Conservation (phyloP, 2,797 vertebrate genomes). For the Cephalopachus bancanus region DNA sequence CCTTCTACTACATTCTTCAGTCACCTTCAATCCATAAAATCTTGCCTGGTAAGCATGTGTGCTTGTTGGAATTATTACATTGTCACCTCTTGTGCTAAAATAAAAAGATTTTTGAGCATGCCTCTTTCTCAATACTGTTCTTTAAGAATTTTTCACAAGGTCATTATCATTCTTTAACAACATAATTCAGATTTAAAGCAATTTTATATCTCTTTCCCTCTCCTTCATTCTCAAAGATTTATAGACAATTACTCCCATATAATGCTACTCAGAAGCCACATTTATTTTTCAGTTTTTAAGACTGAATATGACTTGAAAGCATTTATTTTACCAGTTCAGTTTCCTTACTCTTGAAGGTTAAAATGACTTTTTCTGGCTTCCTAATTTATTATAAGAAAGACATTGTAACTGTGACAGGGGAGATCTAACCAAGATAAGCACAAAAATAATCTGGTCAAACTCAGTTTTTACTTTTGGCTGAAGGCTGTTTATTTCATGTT, state of each 20-base stretch:
- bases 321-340: background rate
- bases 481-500: conserved; percentile 45
- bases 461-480: conserved; percentile 26
- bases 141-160: conserved; percentile 32
- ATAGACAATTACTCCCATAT: background rate
- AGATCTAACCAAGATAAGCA: conserved; percentile 50
- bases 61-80: background rate
- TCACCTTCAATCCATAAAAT: background rate
- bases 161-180: background rate
- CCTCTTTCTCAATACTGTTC: background rate
- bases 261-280: background rate
- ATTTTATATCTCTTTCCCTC: background rate
- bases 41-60: background rate
- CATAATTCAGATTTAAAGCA: background rate
- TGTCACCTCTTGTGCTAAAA: background rate
- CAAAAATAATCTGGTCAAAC: conserved; percentile 45
- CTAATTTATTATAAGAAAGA: conserved; percentile 67
- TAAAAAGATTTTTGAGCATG: background rate
- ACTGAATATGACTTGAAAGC: background rate
- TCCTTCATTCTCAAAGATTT: background rate
- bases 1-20: background rate
- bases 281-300: conserved; percentile 52
- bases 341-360: conserved; percentile 55
- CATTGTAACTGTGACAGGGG: background rate
- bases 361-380: conserved; percentile 51